These are phyloP conservation scores for Trididemnum nubilum DNA, from an alignment of 23 tunicate genomes.

Conservation along the genomic window DNA sequence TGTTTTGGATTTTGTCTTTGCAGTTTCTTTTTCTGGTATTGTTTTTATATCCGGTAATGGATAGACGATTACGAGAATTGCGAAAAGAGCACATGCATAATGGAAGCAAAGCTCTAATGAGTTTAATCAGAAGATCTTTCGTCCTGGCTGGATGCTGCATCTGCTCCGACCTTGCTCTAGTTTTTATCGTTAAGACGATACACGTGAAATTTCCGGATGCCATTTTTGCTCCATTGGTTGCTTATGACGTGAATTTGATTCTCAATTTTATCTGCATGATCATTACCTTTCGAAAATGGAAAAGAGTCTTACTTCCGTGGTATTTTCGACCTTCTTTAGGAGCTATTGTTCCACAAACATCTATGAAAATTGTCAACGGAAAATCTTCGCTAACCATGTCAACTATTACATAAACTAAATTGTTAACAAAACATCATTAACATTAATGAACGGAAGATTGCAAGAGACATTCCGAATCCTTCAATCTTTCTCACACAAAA, in stretches of 20 bases:
- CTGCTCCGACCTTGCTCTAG: slow-evolving; percentile 65
- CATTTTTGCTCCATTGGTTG: slow-evolving; percentile 70
- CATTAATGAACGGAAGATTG: too few species aligned
- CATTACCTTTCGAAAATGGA: slow-evolving; percentile 76
- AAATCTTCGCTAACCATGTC: too few species aligned
- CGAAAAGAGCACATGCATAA: slow-evolving; percentile 51
- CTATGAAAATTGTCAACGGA: too few species aligned
- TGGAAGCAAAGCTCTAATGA: slow-evolving; percentile 48
- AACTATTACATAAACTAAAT: too few species aligned
- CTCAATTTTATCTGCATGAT: slow-evolving; percentile 69
- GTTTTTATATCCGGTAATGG: slow-evolving; percentile 90
- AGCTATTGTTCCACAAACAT: too few species aligned
- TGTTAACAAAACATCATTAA: too few species aligned
- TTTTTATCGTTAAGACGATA: slow-evolving; percentile 55
- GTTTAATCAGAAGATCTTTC: slow-evolving; percentile 69
- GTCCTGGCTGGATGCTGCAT: slow-evolving; percentile 79
- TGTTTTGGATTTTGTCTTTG: too few species aligned
- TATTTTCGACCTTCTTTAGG: too few species aligned
- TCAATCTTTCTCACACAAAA: too few species aligned
- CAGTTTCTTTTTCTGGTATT: slow-evolving; percentile 70
- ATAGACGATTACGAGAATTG: slow-evolving; percentile 68
- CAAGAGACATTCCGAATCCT: too few species aligned
- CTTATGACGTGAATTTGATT: slow-evolving; percentile 73
- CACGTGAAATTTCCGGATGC: slow-evolving; percentile 57
- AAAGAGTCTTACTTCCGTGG: slow-evolving; percentile 77